Conservation (phyloP, 1,140 invertebrate species). For the Tachypleus tridentatus region DNA sequence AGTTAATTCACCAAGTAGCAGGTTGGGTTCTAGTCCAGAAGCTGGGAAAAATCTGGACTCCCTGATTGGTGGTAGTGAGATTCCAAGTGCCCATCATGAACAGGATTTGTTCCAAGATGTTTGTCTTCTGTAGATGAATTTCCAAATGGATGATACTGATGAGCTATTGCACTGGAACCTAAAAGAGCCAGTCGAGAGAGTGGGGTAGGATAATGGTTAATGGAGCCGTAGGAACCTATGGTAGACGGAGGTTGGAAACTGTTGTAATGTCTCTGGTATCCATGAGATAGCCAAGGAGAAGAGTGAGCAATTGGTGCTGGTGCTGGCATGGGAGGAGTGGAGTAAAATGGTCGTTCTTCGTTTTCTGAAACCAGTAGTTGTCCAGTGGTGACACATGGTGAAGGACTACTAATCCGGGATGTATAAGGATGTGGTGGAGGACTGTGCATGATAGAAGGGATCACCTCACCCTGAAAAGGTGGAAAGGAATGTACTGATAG, state of each 20-base stretch:
- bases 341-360: slow-evolving; percentile 19
- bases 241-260: slow-evolving; percentile 17
- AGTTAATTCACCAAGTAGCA: no score
- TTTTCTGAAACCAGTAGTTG: slow-evolving; percentile 12
- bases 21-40: slow-evolving; percentile 14
- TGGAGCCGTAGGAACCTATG: slow-evolving; percentile 15
- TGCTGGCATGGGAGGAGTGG: slow-evolving; percentile 19
- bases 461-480: background rate
- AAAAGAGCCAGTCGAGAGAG: slow-evolving; percentile 19
- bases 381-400: slow-evolving; percentile 7
- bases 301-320: slow-evolving; percentile 15
- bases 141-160: slow-evolving; percentile 7
- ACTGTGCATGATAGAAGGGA: background rate
- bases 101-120: background rate
- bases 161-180: slow-evolving; percentile 15
- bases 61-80: slow-evolving; percentile 19
- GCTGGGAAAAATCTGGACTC: slow-evolving; percentile 22
- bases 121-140: slow-evolving; percentile 9
- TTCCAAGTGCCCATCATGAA: slow-evolving; percentile 12
- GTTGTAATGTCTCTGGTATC: slow-evolving; percentile 15
- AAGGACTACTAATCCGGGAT: slow-evolving; percentile 2
- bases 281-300: slow-evolving; percentile 18
- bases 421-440: background rate
- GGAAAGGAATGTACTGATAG: background rate
- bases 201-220: slow-evolving; percentile 16